Conservation (phyloP, 2,888 invertebrate species). For the Dilophus febrilis region DNA sequence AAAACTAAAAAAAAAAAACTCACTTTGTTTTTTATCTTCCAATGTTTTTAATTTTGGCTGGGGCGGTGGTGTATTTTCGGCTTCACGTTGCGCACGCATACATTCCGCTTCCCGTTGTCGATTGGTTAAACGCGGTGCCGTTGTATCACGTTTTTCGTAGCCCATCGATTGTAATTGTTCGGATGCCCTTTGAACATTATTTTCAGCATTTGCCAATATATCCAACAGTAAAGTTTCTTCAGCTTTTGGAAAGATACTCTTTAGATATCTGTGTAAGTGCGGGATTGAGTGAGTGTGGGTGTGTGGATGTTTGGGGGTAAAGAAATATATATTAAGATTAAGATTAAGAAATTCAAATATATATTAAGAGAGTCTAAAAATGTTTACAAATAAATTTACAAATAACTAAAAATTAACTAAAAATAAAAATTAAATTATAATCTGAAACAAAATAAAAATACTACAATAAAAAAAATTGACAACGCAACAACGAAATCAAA, state of each 20-base stretch:
- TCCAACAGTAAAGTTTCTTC: slow-evolving; percentile 78
- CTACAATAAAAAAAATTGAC: too few relatives aligned
- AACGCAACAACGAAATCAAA: too few relatives aligned
- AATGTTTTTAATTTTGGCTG: slow-evolving; percentile 47
- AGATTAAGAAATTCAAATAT: too few relatives aligned
- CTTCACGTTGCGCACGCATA: slow-evolving; percentile 13
- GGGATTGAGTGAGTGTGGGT: background rate
- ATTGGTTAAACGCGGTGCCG: slow-evolving; percentile 34
- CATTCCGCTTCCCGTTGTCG: slow-evolving; percentile 27
- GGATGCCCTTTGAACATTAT: slow-evolving; percentile 78
- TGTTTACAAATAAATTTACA: too few relatives aligned
- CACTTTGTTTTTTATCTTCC: slow-evolving; percentile 54
- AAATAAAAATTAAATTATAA: too few relatives aligned
- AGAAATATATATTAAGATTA: too few relatives aligned
- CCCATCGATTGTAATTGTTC: slow-evolving; percentile 67
- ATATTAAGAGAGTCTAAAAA: too few relatives aligned
- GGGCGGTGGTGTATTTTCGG: slow-evolving; percentile 20
- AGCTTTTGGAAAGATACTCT: slow-evolving; percentile 77
- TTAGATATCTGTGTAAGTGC: slow-evolving; percentile 69
- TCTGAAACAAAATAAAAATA: too few relatives aligned
- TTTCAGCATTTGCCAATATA: slow-evolving; percentile 67
- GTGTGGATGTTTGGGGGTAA: slow-evolving; percentile 14
- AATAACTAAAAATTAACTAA: too few relatives aligned
- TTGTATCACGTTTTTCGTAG: slow-evolving; percentile 60
- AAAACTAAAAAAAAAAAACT: too few relatives aligned